Evolutionary conservation across 2,797 vertebrate species (phyloP).

Genomic region (Hippopotamyrus pictus): DNA sequence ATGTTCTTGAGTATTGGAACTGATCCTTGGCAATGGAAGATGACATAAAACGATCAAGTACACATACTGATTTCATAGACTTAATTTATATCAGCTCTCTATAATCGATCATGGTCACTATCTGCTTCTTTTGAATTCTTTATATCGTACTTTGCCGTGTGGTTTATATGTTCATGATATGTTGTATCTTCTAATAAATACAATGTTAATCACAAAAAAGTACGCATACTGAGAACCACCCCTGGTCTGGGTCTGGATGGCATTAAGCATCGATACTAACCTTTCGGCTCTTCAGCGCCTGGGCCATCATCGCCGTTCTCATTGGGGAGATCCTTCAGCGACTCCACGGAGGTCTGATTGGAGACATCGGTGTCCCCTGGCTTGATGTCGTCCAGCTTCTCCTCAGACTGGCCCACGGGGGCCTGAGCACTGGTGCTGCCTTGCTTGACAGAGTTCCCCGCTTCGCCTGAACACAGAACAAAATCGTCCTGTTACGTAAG

Average conservation of each 20-base stretch:
- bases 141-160: not conserved
- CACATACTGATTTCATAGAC: not conserved
- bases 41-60: not conserved
- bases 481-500: not conserved
- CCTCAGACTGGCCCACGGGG: conserved; percentile 7
- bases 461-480: not conserved
- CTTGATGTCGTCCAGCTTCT: conserved; percentile 22
- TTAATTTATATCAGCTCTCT: no score
- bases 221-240: not conserved
- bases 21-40: not conserved
- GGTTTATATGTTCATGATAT: not conserved
- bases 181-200: not conserved
- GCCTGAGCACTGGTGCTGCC: conserved; percentile 8
- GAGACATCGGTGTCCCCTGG: conserved; percentile 28
- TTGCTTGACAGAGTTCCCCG: not conserved
- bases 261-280: conserved; percentile 24
- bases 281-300: conserved; percentile 18
- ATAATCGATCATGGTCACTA: not conserved
- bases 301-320: conserved; percentile 49
- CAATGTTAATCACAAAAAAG: not conserved
- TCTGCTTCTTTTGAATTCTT: not conserved
- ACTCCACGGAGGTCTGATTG: conserved; percentile 49
- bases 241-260: not conserved
- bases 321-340: conserved; percentile 45
- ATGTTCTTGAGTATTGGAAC: not conserved